These are phyloP conservation scores for Cheirogaleus medius DNA, from an alignment of 2,113 vertebrate species.

Conservation along the genomic window DNA sequence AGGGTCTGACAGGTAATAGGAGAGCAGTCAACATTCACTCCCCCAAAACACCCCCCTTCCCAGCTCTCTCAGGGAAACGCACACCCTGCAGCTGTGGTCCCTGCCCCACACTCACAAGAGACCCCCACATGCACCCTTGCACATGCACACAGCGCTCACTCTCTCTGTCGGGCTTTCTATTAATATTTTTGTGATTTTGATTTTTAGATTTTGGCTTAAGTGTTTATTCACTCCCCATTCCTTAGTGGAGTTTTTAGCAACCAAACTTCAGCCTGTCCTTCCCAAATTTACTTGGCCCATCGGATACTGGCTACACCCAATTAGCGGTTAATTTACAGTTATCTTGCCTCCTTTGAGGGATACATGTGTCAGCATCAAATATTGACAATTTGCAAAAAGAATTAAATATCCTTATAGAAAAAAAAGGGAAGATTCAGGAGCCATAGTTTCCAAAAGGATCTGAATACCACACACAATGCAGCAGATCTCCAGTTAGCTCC, in stretches of 20 bases:
- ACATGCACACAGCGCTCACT: rapidly evolving
- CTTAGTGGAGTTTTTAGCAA: neutral
- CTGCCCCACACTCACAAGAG: no score
- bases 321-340: neutral
- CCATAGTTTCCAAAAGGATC: neutral
- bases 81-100: rapidly evolving
- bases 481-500: neutral
- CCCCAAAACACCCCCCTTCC: rapidly evolving
- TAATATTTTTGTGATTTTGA: neutral
- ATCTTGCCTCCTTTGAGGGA: neutral
- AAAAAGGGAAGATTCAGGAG: neutral
- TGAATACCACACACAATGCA: neutral
- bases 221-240: neutral
- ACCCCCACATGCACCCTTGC: neutral
- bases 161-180: neutral
- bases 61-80: neutral
- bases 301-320: neutral
- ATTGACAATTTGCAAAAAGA: neutral
- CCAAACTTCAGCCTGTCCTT: neutral
- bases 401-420: neutral
- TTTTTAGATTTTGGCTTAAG: neutral
- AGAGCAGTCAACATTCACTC: neutral
- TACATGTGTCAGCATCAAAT: neutral
- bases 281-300: neutral
- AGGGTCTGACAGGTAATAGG: neutral